Conservation (phyloP, 2,797 vertebrate species). For the Pseudotriccus pelzelni region DNA sequence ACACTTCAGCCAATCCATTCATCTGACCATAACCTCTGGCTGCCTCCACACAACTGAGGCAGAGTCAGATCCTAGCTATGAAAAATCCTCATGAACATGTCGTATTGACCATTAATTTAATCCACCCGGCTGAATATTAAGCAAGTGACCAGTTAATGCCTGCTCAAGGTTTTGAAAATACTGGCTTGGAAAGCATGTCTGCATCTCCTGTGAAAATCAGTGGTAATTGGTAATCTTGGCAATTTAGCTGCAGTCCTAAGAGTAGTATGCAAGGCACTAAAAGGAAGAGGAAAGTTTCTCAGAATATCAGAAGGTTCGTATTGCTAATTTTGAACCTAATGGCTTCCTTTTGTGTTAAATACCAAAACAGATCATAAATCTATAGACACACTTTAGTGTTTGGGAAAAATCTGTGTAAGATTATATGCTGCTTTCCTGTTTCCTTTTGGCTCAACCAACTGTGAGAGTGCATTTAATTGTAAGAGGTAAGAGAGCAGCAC, state of each 20-base stretch:
- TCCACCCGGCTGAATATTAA: background rate
- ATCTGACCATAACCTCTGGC: background rate
- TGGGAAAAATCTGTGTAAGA: background rate
- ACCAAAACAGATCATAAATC: background rate
- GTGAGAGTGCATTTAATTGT: background rate
- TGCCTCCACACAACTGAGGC: background rate
- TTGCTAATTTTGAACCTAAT: background rate
- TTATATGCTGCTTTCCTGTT: background rate
- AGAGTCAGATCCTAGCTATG: background rate
- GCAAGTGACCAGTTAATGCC: background rate
- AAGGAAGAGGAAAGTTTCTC: background rate
- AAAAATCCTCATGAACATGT: background rate
- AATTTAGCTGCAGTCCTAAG: background rate
- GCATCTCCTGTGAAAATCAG: background rate
- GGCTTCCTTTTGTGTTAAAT: background rate
- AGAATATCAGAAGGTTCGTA: background rate
- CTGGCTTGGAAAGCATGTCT: background rate
- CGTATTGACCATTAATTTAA: background rate
- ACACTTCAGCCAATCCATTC: background rate
- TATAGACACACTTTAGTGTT: background rate
- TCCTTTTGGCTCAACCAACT: background rate
- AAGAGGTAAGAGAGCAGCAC: background rate
- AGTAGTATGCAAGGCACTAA: background rate
- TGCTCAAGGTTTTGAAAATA: background rate
- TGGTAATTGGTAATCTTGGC: background rate